Conservation (phyloP, 2,888 invertebrate genomes). For the Masnerella sp. region DNA sequence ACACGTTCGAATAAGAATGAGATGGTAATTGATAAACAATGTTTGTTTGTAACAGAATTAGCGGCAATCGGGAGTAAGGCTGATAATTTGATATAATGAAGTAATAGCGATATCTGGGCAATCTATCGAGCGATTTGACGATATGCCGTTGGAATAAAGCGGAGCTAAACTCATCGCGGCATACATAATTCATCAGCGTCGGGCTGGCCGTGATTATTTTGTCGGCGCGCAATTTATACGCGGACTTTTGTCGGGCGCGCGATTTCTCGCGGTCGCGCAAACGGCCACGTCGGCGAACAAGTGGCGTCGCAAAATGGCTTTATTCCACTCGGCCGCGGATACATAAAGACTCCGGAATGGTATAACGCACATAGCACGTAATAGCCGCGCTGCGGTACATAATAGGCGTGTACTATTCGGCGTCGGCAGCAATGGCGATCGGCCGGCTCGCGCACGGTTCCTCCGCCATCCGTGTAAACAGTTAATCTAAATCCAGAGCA, state of each 20-base stretch:
- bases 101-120: constrained; percentile 13
- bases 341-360: constrained; percentile 51
- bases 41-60: too few relatives aligned
- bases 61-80: too few relatives aligned
- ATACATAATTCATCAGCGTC: constrained; percentile 50
- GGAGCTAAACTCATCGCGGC: constrained; percentile 38
- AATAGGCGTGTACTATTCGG: constrained; percentile 61
- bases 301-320: constrained; percentile 60
- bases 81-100: too few relatives aligned
- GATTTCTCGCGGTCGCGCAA: constrained; percentile 42
- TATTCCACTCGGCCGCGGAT: constrained; percentile 49
- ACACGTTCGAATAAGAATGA: too few relatives aligned
- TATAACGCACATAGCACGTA: constrained; percentile 53
- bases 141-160: constrained; percentile 13
- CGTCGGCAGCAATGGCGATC: constrained; percentile 68
- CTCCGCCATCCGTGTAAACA: constrained; percentile 54
- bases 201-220: constrained; percentile 47
- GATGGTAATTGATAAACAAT: too few relatives aligned
- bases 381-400: constrained; percentile 45
- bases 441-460: constrained; percentile 62
- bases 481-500: constrained; percentile 75
- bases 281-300: constrained; percentile 55
- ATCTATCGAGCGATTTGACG: constrained; percentile 35
- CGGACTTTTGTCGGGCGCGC: constrained; percentile 28
- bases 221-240: constrained; percentile 43